Evolutionary conservation across 2,113 vertebrate genomes (phyloP).

Genomic region (Pterophyllum scalare): DNA sequence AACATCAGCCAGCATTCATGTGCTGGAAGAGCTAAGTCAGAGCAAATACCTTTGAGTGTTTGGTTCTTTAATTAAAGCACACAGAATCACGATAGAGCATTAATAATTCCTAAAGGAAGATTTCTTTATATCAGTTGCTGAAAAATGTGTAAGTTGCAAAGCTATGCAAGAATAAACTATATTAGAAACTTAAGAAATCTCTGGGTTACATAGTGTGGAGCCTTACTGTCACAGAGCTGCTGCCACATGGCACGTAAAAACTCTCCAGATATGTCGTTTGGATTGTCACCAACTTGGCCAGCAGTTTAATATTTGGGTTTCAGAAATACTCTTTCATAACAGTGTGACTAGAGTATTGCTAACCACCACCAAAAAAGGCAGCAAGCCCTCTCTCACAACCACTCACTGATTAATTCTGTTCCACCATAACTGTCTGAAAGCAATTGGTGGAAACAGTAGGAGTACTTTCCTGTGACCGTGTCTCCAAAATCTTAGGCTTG

Average conservation of each 20-base stretch:
- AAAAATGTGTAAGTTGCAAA: neutral
- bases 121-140: neutral
- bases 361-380: neutral
- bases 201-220: neutral
- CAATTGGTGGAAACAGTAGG: neutral
- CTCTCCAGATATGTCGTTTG: neutral
- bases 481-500: neutral
- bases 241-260: neutral
- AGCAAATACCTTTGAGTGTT: neutral
- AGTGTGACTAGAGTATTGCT: neutral
- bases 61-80: neutral
- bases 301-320: neutral
- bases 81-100: neutral
- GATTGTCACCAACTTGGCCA: neutral
- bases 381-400: neutral
- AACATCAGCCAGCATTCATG: rapidly evolving
- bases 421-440: neutral
- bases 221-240: neutral
- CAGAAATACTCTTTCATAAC: neutral
- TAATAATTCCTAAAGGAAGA: neutral
- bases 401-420: neutral
- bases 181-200: neutral
- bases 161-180: neutral
- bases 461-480: neutral
- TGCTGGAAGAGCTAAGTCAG: neutral